Percentiles rank a stretch among this genome's conserved stretches.
phyloP scores from a whole-genome alignment of 2,888 invertebrate species.

The Gymnoscelis rufifasciata region DNA sequence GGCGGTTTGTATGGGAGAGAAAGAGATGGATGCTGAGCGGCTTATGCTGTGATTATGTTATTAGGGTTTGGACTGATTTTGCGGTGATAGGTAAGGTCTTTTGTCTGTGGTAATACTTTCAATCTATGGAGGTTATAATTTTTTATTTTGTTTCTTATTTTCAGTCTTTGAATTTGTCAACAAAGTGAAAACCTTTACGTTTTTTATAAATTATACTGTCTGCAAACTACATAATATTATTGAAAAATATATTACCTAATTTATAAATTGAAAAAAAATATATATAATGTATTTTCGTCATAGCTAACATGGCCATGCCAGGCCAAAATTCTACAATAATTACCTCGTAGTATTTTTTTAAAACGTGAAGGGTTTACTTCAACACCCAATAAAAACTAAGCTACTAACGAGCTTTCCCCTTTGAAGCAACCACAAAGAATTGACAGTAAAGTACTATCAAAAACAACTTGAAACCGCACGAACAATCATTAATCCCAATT shows the following conservation, averaged over 20 bases:
- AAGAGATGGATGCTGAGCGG: constrained; percentile 46
- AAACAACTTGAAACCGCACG: constrained; percentile 37
- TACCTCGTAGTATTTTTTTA: no score
- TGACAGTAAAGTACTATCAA: constrained; percentile 37
- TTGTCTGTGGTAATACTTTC: constrained; percentile 7
- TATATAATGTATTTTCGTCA: no score
- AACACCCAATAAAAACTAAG: constrained; percentile 13
- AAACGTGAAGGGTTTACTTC: background rate
- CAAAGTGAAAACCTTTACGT: no score
- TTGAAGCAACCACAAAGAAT: constrained; percentile 35
- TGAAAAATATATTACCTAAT: no score
- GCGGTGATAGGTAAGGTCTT: constrained; percentile 19
- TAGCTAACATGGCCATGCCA: no score
- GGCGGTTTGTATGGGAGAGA: constrained; percentile 16
- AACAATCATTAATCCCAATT: constrained; percentile 74
- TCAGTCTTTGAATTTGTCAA: no score
- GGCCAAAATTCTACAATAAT: no score
- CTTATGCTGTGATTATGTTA: constrained; percentile 45
- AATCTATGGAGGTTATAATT: background rate
- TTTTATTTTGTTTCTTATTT: no score
- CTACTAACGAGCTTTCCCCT: constrained; percentile 26
- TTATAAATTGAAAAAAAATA: no score
- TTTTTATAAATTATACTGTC: no score
- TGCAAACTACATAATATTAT: no score
- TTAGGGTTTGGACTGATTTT: constrained; percentile 27